These are phyloP conservation scores for Cettia cetti DNA, from an alignment of 2,113 vertebrate species.

Conservation along the genomic window DNA sequence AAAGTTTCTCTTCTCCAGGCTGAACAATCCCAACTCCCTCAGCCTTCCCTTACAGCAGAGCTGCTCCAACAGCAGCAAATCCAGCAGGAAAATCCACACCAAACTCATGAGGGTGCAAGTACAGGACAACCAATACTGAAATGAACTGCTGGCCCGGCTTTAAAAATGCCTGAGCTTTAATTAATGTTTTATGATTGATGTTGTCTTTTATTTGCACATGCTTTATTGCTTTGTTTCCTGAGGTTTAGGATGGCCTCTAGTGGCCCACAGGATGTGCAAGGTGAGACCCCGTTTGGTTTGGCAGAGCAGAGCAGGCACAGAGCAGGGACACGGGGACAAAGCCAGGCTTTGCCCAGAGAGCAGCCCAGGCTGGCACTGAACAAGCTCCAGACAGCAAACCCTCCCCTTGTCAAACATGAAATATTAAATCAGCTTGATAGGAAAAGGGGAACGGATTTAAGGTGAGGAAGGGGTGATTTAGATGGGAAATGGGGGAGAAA, in stretches of 20 bases:
- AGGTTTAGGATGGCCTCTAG: slow-evolving; percentile 51
- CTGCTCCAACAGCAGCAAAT: not conserved
- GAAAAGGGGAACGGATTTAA: not conserved
- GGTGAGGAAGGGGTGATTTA: not conserved
- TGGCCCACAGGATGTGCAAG: not conserved
- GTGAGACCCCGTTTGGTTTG: not conserved
- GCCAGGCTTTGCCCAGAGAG: not conserved
- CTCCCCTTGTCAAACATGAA: not conserved
- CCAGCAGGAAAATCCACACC: not conserved
- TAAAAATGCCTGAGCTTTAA: not conserved
- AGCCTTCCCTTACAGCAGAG: not conserved
- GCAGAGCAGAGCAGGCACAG: not conserved
- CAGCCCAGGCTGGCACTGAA: not conserved
- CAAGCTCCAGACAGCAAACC: not conserved
- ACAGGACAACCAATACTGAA: not conserved
- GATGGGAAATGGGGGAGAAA: not conserved
- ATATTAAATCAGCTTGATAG: accelerated
- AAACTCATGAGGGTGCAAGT: not conserved
- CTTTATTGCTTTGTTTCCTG: not conserved
- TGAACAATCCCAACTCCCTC: not conserved
- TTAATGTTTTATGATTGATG: not conserved
- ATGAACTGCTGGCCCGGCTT: not conserved
- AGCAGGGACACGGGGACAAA: not conserved
- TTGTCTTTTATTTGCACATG: not conserved
- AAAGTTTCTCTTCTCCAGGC: not conserved